phyloP scores from a whole-genome alignment of 2,888 invertebrate genomes.

The Phortica okadai region DNA sequence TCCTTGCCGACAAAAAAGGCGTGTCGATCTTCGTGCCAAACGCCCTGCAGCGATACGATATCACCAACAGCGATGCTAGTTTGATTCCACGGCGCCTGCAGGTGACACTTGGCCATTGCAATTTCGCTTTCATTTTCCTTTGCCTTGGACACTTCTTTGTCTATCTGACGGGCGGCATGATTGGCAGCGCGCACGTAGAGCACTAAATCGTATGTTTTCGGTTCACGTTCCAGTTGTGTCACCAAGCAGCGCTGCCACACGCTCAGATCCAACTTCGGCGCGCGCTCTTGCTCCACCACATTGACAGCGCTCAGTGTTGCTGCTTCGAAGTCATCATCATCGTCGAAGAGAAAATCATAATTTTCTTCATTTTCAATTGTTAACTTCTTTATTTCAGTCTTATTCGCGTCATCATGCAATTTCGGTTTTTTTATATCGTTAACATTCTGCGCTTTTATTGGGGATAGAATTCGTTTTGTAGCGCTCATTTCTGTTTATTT shows the following conservation, averaged over 20 bases:
- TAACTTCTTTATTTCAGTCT: background rate
- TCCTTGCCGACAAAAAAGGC: constrained; percentile 68
- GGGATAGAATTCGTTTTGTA: constrained; percentile 58
- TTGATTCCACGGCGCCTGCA: constrained; percentile 72
- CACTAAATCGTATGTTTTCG: constrained; percentile 61
- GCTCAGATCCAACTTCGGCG: constrained; percentile 65
- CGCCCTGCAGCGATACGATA: constrained; percentile 66
- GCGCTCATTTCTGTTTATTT: constrained; percentile 20
- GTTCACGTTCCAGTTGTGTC: constrained; percentile 55
- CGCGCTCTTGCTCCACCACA: constrained; percentile 35
- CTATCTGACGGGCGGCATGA: background rate
- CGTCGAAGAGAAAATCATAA: constrained; percentile 62
- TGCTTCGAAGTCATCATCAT: constrained; percentile 61
- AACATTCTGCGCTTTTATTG: constrained; percentile 50
- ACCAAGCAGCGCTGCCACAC: constrained; percentile 74
- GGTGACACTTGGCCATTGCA: constrained; percentile 55
- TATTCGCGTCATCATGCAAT: background rate
- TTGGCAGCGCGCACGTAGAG: constrained; percentile 51
- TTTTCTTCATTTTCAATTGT: constrained; percentile 50
- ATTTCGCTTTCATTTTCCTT: background rate
- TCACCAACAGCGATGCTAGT: constrained; percentile 59
- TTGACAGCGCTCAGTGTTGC: constrained; percentile 39
- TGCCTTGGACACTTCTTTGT: background rate
- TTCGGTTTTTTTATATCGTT: background rate
- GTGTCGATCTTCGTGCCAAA: constrained; percentile 60